A percentile compares a stretch with the other conserved stretches of the same genome.
phyloP scores from a whole-genome alignment of 1,140 invertebrate species.

The Micrasema minimum region DNA sequence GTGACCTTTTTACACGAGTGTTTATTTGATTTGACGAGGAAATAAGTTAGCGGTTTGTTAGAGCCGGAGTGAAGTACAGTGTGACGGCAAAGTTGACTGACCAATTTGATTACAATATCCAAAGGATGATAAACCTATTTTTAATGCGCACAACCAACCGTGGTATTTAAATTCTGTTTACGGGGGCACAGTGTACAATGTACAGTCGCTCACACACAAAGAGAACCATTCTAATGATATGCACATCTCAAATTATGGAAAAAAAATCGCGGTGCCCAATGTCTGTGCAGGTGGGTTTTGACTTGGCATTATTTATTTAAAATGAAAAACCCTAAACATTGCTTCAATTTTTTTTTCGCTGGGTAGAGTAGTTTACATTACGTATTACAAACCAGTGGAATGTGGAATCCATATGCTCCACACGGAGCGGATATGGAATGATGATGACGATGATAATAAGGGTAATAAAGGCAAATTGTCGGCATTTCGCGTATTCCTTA shows the following conservation, averaged over 20 bases:
- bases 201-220: constrained; percentile 15
- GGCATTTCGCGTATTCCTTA: too few relatives aligned
- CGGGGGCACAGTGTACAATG: constrained; percentile 32
- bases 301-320: too few relatives aligned
- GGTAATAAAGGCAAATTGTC: too few relatives aligned
- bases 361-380: too few relatives aligned
- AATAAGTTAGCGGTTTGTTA: neutral
- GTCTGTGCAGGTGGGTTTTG: too few relatives aligned
- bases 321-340: too few relatives aligned
- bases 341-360: too few relatives aligned
- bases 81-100: constrained; percentile 46
- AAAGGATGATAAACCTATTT: constrained; percentile 43
- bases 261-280: neutral
- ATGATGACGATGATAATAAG: too few relatives aligned
- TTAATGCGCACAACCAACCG: constrained; percentile 42
- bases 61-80: constrained; percentile 23
- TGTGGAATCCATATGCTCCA: too few relatives aligned
- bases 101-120: constrained; percentile 45
- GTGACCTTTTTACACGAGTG: neutral
- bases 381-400: too few relatives aligned
- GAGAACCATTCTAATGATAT: constrained; percentile 19
- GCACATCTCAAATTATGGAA: constrained; percentile 1
- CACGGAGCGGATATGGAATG: too few relatives aligned
- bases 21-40: neutral
- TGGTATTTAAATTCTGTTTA: constrained; percentile 45